These are phyloP conservation scores for Sinocyclocheilus rhinocerous DNA, from an alignment of 2,113 vertebrate genomes.

Conservation along the genomic window DNA sequence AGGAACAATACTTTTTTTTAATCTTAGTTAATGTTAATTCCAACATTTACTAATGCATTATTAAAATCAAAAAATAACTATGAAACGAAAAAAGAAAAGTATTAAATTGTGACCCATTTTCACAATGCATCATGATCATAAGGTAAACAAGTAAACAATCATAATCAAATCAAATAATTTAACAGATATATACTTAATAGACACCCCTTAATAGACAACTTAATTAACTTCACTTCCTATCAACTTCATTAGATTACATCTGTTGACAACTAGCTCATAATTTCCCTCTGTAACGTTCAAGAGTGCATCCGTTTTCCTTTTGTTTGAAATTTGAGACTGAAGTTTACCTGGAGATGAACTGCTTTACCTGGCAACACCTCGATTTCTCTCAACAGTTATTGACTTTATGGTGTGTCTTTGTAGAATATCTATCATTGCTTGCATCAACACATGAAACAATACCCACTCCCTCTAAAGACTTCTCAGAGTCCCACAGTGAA, in stretches of 20 bases:
- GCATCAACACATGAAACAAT: slow-evolving; percentile 49
- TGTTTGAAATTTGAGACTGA: background rate
- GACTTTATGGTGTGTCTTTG: background rate
- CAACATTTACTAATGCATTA: too few relatives aligned
- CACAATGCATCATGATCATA: background rate
- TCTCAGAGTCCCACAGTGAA: slow-evolving; percentile 23
- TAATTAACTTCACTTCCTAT: background rate
- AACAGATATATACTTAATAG: background rate
- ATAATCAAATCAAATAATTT: background rate
- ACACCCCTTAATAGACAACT: too few relatives aligned
- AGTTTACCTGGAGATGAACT: background rate
- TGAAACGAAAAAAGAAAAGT: background rate
- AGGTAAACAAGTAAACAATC: background rate
- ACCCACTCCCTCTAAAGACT: slow-evolving; percentile 27
- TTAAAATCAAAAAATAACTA: background rate
- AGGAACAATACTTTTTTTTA: too few relatives aligned
- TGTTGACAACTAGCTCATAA: background rate
- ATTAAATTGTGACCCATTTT: too few relatives aligned
- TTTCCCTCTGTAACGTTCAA: background rate
- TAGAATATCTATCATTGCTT: slow-evolving; percentile 45
- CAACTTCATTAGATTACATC: background rate
- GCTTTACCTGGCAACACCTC: background rate
- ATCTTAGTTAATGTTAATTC: too few relatives aligned
- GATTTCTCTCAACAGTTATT: background rate
- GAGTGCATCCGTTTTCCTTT: background rate